Conservation (phyloP, 2,888 invertebrate species). For the Ennomos erosarius region DNA sequence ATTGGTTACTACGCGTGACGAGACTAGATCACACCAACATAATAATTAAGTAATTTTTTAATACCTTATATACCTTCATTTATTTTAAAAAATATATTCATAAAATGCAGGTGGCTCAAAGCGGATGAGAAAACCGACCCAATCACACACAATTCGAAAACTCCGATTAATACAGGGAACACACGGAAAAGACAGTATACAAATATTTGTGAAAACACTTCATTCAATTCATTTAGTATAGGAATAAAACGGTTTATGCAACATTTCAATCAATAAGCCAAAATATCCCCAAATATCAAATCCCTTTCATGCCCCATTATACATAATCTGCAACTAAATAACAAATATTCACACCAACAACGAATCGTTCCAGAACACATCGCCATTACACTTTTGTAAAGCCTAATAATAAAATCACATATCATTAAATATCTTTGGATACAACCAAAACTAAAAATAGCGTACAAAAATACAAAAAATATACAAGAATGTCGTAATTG, state of each 20-base stretch:
- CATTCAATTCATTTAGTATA: conserved; percentile 7
- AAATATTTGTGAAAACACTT: conserved; percentile 16
- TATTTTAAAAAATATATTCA: not conserved
- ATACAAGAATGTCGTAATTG: conserved; percentile 70
- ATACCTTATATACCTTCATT: not conserved
- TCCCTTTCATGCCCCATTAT: conserved; percentile 19
- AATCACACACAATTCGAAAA: conserved; percentile 3
- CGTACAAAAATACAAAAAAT: conserved; percentile 83
- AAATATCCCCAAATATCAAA: conserved; percentile 19
- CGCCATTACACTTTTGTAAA: conserved; percentile 79
- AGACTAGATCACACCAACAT: not conserved
- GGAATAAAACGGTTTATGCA: conserved; percentile 1
- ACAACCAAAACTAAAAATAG: conserved; percentile 78
- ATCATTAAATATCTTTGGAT: conserved; percentile 83
- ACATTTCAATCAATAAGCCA: conserved; percentile 10
- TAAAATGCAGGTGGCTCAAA: not conserved
- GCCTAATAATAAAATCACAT: conserved; percentile 82
- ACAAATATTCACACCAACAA: conserved; percentile 62
- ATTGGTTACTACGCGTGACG: conserved; percentile 3
- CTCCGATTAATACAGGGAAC: conserved; percentile 10
- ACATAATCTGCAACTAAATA: conserved; percentile 56
- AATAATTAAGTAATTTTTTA: not conserved
- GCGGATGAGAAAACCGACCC: not conserved
- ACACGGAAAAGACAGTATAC: conserved; percentile 8
- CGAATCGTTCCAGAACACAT: conserved; percentile 61